Conservation (phyloP, 2,888 invertebrate genomes). For the Nemurella pictetii region DNA sequence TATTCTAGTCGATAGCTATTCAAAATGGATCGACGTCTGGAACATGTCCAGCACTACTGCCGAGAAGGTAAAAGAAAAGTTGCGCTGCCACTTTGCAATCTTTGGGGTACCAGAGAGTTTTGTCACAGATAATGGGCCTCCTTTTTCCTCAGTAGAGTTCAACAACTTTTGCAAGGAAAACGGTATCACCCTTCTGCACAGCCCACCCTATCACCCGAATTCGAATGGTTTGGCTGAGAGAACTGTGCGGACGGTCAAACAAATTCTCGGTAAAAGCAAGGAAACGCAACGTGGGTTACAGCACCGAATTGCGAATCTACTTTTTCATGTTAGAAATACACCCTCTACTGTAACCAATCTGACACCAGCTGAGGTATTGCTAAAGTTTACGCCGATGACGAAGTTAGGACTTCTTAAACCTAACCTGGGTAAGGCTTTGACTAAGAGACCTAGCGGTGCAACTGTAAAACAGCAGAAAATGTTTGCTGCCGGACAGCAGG, state of each 20-base stretch:
- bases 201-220: neutral
- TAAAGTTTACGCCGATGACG: neutral
- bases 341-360: neutral
- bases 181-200: too few relatives aligned
- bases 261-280: neutral
- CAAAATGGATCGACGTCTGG: slow-evolving; percentile 32
- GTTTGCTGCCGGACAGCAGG: neutral
- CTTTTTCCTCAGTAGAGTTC: slow-evolving; percentile 27
- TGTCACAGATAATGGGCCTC: slow-evolving; percentile 34
- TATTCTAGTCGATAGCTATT: slow-evolving; percentile 25
- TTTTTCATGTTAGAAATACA: neutral
- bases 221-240: slow-evolving; percentile 30
- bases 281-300: neutral
- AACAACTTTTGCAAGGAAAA: neutral
- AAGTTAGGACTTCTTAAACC: neutral
- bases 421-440: neutral
- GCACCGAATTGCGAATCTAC: neutral
- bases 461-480: neutral
- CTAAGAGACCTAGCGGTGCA: neutral
- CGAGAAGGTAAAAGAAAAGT: slow-evolving; percentile 2
- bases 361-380: neutral
- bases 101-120: slow-evolving; percentile 26
- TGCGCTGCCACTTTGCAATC: neutral
- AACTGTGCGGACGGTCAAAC: neutral
- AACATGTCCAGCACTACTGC: slow-evolving; percentile 8